Evolutionary conservation across 1,140 invertebrate species (phyloP).

Genomic region (Drosophila sproati): DNA sequence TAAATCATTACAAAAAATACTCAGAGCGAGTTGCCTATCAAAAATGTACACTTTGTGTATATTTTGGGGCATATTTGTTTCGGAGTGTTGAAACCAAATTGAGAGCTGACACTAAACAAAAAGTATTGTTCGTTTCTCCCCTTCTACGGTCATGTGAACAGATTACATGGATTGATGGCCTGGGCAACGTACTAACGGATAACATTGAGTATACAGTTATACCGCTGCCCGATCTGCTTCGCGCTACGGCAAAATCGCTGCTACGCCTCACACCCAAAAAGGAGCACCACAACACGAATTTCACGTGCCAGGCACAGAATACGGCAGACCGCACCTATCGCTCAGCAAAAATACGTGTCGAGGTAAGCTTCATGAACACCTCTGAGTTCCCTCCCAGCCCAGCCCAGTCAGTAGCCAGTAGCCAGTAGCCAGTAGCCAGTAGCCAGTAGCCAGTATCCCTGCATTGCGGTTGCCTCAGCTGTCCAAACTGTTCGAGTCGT

Average conservation of each 20-base stretch:
- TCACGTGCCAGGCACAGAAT: slow-evolving; percentile 92
- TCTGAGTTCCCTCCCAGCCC: neutral
- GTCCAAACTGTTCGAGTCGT: too few species aligned
- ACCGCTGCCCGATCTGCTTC: slow-evolving; percentile 87
- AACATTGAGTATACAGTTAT: slow-evolving; percentile 88
- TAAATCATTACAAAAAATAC: too few species aligned
- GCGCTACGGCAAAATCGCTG: slow-evolving; percentile 89
- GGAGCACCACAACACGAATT: slow-evolving; percentile 91
- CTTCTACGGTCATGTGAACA: slow-evolving; percentile 67
- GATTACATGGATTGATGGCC: slow-evolving; percentile 92
- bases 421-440: neutral
- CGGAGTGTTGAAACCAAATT: neutral
- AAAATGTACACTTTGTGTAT: too few species aligned
- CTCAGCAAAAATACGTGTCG: slow-evolving; percentile 88
- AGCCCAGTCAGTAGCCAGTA: neutral
- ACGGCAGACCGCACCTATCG: slow-evolving; percentile 89
- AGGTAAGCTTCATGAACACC: slow-evolving; percentile 85
- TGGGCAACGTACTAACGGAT: slow-evolving; percentile 88
- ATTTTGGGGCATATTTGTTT: too few species aligned
- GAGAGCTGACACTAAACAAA: slow-evolving; percentile 8
- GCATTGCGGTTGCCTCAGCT: neutral
- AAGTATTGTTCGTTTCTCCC: neutral
- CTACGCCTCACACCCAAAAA: slow-evolving; percentile 90
- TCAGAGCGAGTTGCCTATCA: too few species aligned
- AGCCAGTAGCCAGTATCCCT: neutral